Percentiles rank a stretch among this genome's conserved stretches.
Evolutionary conservation across 2,113 vertebrate species (phyloP).

Genomic region (Boleophthalmus pectinirostris): DNA sequence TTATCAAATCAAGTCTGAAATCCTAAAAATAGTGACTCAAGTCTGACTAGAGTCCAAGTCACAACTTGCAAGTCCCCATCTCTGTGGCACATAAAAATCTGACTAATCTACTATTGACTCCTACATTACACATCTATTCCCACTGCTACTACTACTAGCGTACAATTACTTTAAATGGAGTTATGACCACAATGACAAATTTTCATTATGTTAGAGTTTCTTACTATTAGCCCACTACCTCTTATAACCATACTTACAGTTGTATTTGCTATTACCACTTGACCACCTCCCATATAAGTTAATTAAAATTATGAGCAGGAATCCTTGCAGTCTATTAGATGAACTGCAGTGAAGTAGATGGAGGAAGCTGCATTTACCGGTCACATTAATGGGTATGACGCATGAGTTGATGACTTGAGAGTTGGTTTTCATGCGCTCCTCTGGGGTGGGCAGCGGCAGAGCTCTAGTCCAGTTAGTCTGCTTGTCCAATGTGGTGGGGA

Average conservation of each 20-base stretch:
- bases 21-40: too few species aligned
- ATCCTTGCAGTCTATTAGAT: not conserved
- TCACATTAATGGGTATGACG: constrained; percentile 98
- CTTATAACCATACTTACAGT: not conserved
- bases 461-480: constrained; percentile 98
- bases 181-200: too few species aligned
- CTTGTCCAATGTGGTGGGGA: constrained; percentile 96
- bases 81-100: too few species aligned
- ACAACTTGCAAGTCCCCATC: too few species aligned
- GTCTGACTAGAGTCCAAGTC: too few species aligned
- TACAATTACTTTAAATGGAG: too few species aligned
- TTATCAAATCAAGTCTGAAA: too few species aligned
- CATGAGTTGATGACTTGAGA: constrained; percentile 93
- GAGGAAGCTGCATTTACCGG: constrained; percentile 80
- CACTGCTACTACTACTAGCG: too few species aligned
- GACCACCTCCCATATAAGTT: not conserved
- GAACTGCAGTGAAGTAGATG: not conserved
- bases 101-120: too few species aligned
- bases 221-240: too few species aligned
- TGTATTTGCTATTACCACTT: not conserved
- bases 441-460: constrained; percentile 95
- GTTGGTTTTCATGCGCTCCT: constrained; percentile 95
- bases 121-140: too few species aligned
- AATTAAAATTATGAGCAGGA: not conserved
- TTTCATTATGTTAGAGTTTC: too few species aligned